Percentiles rank a stretch among this genome's conserved stretches.
Conservation (phyloP, 2,888 invertebrate genomes). For the Polyploca ridens region DNA sequence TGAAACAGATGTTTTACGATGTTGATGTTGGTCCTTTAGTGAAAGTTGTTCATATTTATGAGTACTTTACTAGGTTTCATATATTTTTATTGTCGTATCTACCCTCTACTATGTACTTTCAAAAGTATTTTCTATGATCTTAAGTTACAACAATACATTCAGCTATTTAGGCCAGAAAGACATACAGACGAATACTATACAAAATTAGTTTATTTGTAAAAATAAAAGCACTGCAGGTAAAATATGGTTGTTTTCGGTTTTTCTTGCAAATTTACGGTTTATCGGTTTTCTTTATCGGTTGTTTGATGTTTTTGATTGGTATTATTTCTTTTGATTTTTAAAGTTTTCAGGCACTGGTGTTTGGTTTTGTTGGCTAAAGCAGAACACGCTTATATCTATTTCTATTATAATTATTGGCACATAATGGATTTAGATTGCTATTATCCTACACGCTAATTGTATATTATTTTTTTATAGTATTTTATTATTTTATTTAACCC, state of each 20-base stretch:
- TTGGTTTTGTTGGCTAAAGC: neutral
- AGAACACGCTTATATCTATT: neutral
- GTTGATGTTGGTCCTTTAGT: no score
- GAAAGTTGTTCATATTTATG: no score
- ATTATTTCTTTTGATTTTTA: constrained; percentile 11
- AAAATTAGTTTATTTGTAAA: no score
- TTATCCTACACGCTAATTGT: neutral
- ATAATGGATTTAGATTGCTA: neutral
- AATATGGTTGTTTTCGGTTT: neutral
- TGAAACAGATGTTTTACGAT: no score
- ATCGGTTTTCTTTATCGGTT: constrained; percentile 15
- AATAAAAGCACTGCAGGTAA: neutral
- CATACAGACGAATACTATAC: no score
- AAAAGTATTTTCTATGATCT: no score
- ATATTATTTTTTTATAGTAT: neutral
- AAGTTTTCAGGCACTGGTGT: neutral
- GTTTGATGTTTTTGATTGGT: constrained; percentile 14
- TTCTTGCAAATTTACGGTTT: neutral
- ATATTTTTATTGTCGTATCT: no score
- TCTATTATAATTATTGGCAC: neutral
- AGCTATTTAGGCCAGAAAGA: no score
- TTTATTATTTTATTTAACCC: neutral
- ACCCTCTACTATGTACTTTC: no score
- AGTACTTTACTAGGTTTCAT: no score
- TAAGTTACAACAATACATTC: no score